A percentile compares a stretch with the other conserved stretches of the same genome.
These are phyloP conservation scores for Caenorhabditis virilis DNA, from an alignment of 2,888 invertebrate genomes.

Conservation along the genomic window DNA sequence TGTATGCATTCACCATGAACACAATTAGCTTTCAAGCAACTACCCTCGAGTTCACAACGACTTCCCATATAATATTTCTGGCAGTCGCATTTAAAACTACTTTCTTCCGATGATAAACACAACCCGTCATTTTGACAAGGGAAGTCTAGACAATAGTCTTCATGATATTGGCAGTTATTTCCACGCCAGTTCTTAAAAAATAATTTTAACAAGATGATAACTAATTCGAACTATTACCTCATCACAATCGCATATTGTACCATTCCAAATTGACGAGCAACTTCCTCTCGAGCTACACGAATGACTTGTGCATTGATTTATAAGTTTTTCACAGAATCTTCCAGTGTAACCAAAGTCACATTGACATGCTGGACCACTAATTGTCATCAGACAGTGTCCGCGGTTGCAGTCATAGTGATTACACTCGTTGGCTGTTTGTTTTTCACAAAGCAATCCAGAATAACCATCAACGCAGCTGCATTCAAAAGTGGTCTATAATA, in stretches of 20 bases:
- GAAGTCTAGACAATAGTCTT: constrained; percentile 38
- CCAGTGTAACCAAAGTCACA: constrained; percentile 48
- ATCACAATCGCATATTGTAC: constrained; percentile 48
- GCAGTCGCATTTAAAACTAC: constrained; percentile 49
- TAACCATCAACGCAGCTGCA: constrained; percentile 48
- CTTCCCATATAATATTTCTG: constrained; percentile 55
- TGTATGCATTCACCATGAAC: constrained; percentile 55
- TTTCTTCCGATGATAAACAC: constrained; percentile 73
- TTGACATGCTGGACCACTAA: constrained; percentile 32
- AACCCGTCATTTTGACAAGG: constrained; percentile 86
- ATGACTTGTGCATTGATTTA: constrained; percentile 45
- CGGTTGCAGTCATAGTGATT: constrained; percentile 32
- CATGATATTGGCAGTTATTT: constrained; percentile 26
- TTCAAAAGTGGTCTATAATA: constrained; percentile 19
- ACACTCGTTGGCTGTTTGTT: constrained; percentile 23
- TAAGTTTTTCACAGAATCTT: constrained; percentile 45
- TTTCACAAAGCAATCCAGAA: constrained; percentile 45
- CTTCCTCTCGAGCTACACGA: constrained; percentile 42
- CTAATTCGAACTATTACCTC: constrained; percentile 8
- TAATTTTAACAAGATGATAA: constrained; percentile 1
- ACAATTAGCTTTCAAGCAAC: constrained; percentile 50
- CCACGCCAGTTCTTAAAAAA: constrained; percentile 33
- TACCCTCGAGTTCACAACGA: constrained; percentile 53
- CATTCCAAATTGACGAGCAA: constrained; percentile 45
- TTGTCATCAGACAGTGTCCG: constrained; percentile 30